Base-by-base conservation (phyloP, 2,888 invertebrate genomes). In the Diaperis boleti region DNA sequence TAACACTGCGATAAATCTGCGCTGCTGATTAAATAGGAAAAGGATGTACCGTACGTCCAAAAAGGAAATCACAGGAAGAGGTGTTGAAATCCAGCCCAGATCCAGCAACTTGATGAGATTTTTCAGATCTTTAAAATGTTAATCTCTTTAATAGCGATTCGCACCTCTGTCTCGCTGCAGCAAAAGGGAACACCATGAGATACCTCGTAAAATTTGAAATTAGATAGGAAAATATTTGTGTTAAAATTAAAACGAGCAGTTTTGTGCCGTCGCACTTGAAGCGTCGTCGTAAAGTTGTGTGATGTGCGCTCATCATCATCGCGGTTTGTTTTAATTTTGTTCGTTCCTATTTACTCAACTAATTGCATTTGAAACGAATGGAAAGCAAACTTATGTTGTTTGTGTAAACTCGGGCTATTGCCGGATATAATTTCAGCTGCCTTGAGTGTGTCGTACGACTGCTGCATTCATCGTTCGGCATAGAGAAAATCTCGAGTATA, bases 301-400 rank as follows among this genome's bases (percentile, higher is more conserved):
- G 31, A 18, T 20, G 50, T 31, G 33, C 33, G 14, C 47, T 31
- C 33, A n/a, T n/a, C 45, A 47, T 47, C 47, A 47, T 33, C 37
- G 39, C 52, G 42, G 44, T 45, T 45, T 44, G 44, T 56, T 56
- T 56, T 56, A 56, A 56, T 56, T 56, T 44, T 44, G 44, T 56
- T 56, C 56, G 26, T 10, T 44, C 35, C 20, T 56, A 56, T 56
- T 56, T 56, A 33, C 56, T 20, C 44, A 31, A 31, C 56, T 56
- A 56, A 56, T 56, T 56, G 56, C 56, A 44, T 56, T 56, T 44
- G 56, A 56, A 56, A 44, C 56, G 56, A 56, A 56, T 56, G 56
- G 56, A 56, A 56, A 44, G 56, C 56, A 56, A 56, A 56, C 56
- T 56, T 56, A 42, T n/a, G 56, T 35, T 56, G 56, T 56, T 56